These are phyloP conservation scores for Plectropomus leopardus DNA, from an alignment of 2,113 vertebrate species.

Conservation along the genomic window DNA sequence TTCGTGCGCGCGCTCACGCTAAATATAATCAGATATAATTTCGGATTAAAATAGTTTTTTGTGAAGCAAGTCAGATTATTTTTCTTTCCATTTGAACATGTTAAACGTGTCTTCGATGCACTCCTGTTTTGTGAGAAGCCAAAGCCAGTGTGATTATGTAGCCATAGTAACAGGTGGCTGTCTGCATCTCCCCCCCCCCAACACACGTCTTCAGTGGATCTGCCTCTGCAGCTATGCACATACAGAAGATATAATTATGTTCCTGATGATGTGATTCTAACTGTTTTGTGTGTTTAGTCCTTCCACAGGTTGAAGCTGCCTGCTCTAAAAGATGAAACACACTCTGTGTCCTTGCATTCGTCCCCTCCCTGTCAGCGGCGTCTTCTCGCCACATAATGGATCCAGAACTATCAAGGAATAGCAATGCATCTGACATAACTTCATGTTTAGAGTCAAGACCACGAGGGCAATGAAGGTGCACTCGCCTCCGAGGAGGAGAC, in stretches of 20 bases:
- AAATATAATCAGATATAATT: not conserved
- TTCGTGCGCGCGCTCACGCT: not conserved
- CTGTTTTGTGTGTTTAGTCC: conserved; percentile 27
- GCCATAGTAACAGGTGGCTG: conserved; percentile 84
- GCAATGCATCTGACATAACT: conserved; percentile 64
- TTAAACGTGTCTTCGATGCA: conserved; percentile 11
- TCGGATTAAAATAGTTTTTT: not conserved
- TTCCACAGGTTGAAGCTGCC: conserved; percentile 49
- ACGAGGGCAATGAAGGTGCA: conserved; percentile 73
- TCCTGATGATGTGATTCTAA: conserved; percentile 16
- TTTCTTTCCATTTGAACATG: not conserved
- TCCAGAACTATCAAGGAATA: conserved; percentile 17
- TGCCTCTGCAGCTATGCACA: conserved; percentile 29
- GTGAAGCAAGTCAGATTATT: not conserved
- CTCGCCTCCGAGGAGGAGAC: conserved; percentile 80
- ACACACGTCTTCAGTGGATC: conserved; percentile 3
- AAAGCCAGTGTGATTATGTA: conserved; percentile 76
- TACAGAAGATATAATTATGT: not conserved
- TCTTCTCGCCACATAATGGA: conserved; percentile 37
- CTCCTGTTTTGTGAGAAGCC: conserved; percentile 42
- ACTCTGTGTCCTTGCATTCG: not conserved
- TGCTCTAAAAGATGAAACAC: conserved; percentile 55
- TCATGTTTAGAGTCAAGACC: conserved; percentile 55
- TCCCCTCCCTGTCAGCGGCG: conserved; percentile 10
- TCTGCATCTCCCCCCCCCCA: conserved; percentile 62